Percentiles rank a stretch among this genome's conserved stretches.
Conservation (phyloP, 2,888 invertebrate genomes). For the Sinhomidia bicolor region DNA sequence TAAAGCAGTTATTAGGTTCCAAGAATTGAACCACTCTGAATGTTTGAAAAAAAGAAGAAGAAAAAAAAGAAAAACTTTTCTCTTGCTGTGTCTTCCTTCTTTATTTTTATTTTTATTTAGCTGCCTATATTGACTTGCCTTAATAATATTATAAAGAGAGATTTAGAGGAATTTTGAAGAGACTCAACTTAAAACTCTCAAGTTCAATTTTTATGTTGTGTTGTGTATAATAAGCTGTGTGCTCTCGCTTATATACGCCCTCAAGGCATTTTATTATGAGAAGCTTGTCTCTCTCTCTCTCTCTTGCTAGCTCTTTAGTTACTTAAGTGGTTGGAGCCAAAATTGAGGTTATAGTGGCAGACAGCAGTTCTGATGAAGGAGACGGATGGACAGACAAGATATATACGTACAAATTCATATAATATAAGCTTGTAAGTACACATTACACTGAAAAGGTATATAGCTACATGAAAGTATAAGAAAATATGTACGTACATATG, state of each 20-base stretch:
- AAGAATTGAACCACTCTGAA: constrained; percentile 58
- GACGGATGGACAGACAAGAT: constrained; percentile 72
- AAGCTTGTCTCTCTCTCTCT: constrained; percentile 48
- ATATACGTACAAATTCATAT: not conserved
- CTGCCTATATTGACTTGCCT: constrained; percentile 66
- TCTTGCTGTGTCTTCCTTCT: constrained; percentile 54
- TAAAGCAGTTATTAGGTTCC: constrained; percentile 75
- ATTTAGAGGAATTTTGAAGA: constrained; percentile 71
- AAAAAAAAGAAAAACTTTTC: constrained; percentile 36
- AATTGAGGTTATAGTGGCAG: constrained; percentile 76
- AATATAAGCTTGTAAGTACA: not conserved
- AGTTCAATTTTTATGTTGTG: constrained; percentile 34
- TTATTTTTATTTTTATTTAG: too few species aligned
- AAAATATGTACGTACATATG: not conserved
- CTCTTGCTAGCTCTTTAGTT: constrained; percentile 32
- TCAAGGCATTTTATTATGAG: constrained; percentile 71
- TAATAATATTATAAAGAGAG: constrained; percentile 73
- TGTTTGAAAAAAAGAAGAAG: too few species aligned
- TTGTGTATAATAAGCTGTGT: not conserved
- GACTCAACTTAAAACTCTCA: constrained; percentile 54
- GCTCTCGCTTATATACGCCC: constrained; percentile 69
- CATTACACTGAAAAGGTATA: too few species aligned
- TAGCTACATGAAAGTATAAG: too few species aligned
- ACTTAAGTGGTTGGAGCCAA: constrained; percentile 74
- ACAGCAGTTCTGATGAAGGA: constrained; percentile 74